phyloP scores from a whole-genome alignment of 2,888 invertebrate species.

The Tetranychus truncatus region DNA sequence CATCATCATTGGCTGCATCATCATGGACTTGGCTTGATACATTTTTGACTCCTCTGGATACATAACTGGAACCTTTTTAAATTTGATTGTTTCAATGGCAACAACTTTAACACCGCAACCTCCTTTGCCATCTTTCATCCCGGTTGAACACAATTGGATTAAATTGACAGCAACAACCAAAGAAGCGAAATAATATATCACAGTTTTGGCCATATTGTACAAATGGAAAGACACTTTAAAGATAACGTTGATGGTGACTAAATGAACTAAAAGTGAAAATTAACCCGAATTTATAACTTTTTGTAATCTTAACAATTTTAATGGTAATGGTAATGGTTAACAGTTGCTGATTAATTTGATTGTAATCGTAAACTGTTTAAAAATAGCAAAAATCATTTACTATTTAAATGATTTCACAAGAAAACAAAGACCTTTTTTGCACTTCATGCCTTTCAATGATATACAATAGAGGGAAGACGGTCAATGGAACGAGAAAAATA shows the following conservation, averaged over 20 bases:
- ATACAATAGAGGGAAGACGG: background rate
- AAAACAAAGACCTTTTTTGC: background rate
- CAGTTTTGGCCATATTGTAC: background rate
- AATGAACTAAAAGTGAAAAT: background rate
- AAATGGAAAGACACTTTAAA: background rate
- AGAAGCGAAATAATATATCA: background rate
- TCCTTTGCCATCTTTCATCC: constrained; percentile 2
- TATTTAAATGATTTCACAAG: background rate
- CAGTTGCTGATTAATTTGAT: background rate
- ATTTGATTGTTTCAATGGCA: background rate
- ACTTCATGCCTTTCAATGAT: background rate
- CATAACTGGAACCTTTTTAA: constrained; percentile 6
- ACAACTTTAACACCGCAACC: constrained; percentile 6
- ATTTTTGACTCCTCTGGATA: constrained; percentile 1
- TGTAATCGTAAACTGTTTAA: background rate
- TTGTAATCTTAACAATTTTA: background rate
- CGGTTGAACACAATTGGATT: background rate
- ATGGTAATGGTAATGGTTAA: background rate
- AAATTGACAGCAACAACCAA: background rate
- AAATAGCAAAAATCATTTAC: background rate
- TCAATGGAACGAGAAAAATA: background rate
- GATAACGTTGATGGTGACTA: background rate
- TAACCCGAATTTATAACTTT: background rate
- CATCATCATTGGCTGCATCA: constrained; percentile 2
- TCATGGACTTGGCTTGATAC: constrained; percentile 1